phyloP scores from a whole-genome alignment of 2,113 vertebrate species.

The Bufo gargarizans region DNA sequence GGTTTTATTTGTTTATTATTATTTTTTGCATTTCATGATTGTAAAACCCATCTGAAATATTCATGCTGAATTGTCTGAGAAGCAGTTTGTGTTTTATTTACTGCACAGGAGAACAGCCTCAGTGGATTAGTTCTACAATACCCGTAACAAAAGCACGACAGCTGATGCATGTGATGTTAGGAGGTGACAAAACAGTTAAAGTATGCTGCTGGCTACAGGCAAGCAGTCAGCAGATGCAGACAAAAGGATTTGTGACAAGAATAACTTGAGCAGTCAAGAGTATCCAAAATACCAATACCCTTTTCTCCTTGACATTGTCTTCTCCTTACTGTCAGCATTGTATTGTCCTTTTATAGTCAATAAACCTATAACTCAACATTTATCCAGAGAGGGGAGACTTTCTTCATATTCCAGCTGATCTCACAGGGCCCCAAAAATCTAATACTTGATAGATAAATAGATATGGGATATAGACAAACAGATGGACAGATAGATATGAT shows the following conservation, averaged over 20 bases:
- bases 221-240: conserved; percentile 93
- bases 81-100: conserved; percentile 88
- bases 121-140: conserved; percentile 92
- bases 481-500: not conserved
- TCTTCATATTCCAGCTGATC: not conserved
- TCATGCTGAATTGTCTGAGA: conserved; percentile 87
- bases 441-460: not conserved
- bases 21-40: conserved; percentile 78
- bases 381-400: not conserved
- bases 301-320: conserved; percentile 98
- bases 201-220: conserved; percentile 90
- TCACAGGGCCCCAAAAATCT: not conserved
- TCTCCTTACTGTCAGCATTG: conserved; percentile 88
- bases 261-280: conserved; percentile 90
- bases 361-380: conserved; percentile 63
- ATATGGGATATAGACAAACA: not conserved
- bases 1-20: conserved; percentile 11
- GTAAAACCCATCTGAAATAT: conserved; percentile 90
- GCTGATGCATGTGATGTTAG: conserved; percentile 91
- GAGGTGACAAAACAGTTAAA: conserved; percentile 95
- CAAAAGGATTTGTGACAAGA: conserved; percentile 95
- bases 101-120: conserved; percentile 87
- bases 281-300: conserved; percentile 99
- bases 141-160: conserved; percentile 94
- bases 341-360: conserved; percentile 98